Percentiles rank a stretch among this genome's conserved stretches.
These are phyloP conservation scores for Squalus acanthias DNA, from an alignment of 2,797 vertebrate genomes.

Conservation along the genomic window DNA sequence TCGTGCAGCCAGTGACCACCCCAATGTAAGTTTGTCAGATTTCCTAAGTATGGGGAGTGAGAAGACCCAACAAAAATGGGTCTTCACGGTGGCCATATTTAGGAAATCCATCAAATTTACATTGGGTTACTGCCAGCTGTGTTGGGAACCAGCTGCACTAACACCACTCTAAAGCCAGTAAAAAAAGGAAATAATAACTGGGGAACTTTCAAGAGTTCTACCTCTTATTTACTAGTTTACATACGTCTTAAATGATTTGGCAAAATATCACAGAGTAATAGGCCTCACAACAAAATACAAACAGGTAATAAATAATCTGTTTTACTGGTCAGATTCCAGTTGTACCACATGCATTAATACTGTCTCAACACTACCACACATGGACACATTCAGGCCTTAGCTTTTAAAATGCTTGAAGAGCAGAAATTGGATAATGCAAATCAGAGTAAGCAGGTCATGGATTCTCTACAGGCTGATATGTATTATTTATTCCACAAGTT, in stretches of 20 bases:
- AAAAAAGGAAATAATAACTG: neutral
- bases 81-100: neutral
- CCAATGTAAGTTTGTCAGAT: neutral
- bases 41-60: neutral
- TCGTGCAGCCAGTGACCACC: neutral
- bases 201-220: neutral
- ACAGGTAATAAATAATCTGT: no score
- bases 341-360: neutral
- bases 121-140: neutral
- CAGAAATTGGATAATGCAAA: neutral
- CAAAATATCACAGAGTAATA: neutral
- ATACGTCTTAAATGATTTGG: neutral
- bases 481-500: neutral
- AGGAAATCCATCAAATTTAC: neutral
- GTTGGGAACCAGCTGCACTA: neutral
- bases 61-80: neutral
- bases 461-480: neutral
- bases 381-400: neutral
- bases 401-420: neutral
- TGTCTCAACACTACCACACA: neutral
- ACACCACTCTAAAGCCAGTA: neutral
- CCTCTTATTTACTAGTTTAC: neutral
- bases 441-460: neutral
- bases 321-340: neutral
- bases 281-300: neutral